Evolutionary conservation across 2,888 invertebrate species (phyloP), one percentile per base, ranked within the genome.

Genomic region (Sericinus montela): DNA sequence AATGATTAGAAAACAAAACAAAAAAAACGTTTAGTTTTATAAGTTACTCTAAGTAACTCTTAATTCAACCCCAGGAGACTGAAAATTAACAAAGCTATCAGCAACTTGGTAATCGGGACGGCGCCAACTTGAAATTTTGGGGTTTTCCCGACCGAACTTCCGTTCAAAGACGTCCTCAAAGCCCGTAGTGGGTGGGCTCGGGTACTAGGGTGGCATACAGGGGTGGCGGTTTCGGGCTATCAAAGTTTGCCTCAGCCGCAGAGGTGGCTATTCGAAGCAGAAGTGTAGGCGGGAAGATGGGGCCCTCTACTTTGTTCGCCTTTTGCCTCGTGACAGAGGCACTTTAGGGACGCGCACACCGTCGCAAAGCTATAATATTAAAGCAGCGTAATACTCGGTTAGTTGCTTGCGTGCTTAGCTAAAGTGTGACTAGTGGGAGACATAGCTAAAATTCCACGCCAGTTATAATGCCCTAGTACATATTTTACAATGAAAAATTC

Each of bases 131-230:
- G 80, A 83, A 85, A 82, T 87, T 88, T 80, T 81, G 87, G 43
- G 87, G 83, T 85, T 85, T 83, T 83, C 82, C 78, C 79, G 73
- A 72, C 75, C 75, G 76, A 85, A 86, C 77, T 87, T 86, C 71
- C 71, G 72, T 74, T 84, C 83, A 87, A 87, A 86, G 86, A 85
- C 84, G 85, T 82, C 84, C 86, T 84, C 79, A 80, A 84, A 84
- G 85, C 82, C 75, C 79, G 75, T 59, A 72, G 77, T 74, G 80
- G 85, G 83, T 77, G 80, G 80, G 71, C 67, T 67, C 61, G 73
- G 73, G 76, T 77, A 79, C 81, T 70, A 73, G 79, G 82, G 82
- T 66, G 81, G 79, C 66, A 71, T 63, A 66, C 67, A 69, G 71
- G 78, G 80, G 80, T 72, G 74, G 80, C 80, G 79, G 80, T 80